Evolutionary conservation across 2,888 invertebrate genomes (phyloP).

Genomic region (Nomada fucata): DNA sequence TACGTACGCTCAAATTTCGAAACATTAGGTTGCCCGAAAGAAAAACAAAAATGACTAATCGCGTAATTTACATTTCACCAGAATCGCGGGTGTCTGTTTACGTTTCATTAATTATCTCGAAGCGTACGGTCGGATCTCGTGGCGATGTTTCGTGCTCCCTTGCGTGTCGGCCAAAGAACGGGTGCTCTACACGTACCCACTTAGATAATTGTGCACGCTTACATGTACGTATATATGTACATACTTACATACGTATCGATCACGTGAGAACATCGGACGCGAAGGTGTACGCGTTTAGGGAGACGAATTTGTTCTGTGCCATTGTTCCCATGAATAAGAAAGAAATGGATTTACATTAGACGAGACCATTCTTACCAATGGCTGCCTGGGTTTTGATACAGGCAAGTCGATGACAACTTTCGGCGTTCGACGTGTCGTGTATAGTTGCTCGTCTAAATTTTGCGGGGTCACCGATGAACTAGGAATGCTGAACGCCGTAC

Average conservation of each 20-base stretch:
- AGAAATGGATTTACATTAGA: background rate
- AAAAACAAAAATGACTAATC: too few species aligned
- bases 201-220: conserved; percentile 61
- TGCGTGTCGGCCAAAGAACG: conserved; percentile 12
- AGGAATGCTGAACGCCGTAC: conserved; percentile 77
- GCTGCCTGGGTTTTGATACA: conserved; percentile 70
- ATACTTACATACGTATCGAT: conserved; percentile 27
- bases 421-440: conserved; percentile 75
- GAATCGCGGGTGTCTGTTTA: too few species aligned
- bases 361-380: conserved; percentile 71
- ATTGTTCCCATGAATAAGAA: too few species aligned
- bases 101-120: too few species aligned
- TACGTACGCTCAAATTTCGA: background rate
- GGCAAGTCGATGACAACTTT: conserved; percentile 72
- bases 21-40: background rate
- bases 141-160: conserved; percentile 9
- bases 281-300: conserved; percentile 5
- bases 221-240: background rate
- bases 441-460: conserved; percentile 71
- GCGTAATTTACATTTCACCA: too few species aligned
- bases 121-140: background rate
- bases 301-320: background rate
- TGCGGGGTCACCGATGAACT: conserved; percentile 67
- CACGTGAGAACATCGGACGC: background rate
- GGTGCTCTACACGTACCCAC: conserved; percentile 63